phyloP scores from a whole-genome alignment of 2,888 invertebrate species.

The Nycteola revayana region DNA sequence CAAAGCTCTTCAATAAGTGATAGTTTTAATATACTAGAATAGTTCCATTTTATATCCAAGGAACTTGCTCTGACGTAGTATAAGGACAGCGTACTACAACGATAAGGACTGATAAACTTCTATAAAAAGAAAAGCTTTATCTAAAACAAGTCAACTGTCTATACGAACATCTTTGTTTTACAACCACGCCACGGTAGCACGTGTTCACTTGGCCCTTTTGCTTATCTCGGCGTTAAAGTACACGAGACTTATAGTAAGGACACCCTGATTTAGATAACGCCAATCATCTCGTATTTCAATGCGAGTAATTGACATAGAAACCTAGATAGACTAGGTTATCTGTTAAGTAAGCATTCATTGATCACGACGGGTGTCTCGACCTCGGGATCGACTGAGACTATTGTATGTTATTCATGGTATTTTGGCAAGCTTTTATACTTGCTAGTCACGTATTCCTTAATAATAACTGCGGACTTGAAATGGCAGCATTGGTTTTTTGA shows the following conservation, averaged over 20 bases:
- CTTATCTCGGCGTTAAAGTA: no score
- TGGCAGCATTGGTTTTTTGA: constrained; percentile 39
- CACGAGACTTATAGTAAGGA: background rate
- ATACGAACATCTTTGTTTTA: no score
- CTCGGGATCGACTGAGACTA: constrained; percentile 31
- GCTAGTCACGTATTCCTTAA: constrained; percentile 56
- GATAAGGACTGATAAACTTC: no score
- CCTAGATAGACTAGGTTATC: constrained; percentile 31
- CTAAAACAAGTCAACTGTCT: no score
- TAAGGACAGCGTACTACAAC: no score
- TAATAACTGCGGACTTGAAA: constrained; percentile 35
- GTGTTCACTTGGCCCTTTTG: no score
- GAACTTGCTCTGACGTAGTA: no score
- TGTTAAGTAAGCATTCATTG: constrained; percentile 48
- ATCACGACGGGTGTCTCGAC: constrained; percentile 35
- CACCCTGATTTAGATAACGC: constrained; percentile 20
- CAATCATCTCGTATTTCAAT: constrained; percentile 20
- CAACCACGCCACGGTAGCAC: no score
- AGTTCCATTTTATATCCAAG: no score
- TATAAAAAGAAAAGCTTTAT: no score
- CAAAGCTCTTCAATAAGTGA: no score
- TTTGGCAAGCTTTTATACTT: constrained; percentile 48
- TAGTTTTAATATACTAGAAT: no score
- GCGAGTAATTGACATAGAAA: constrained; percentile 31
- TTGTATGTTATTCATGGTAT: constrained; percentile 29